Percentiles rank a stretch among this genome's conserved stretches.
phyloP scores from a whole-genome alignment of 2,797 vertebrate genomes.

The Gymnodraco acuticeps region DNA sequence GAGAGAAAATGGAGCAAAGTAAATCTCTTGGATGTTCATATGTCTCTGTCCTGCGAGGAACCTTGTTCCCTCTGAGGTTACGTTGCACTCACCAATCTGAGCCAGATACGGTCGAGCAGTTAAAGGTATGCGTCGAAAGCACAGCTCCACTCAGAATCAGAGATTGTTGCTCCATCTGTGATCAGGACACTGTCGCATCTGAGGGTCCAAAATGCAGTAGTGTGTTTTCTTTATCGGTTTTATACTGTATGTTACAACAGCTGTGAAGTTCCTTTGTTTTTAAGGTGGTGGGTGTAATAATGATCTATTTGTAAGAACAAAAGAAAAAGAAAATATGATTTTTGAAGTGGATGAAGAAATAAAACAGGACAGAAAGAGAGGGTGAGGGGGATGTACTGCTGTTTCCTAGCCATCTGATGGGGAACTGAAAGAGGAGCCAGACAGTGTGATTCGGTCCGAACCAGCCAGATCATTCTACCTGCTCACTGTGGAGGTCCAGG shows the following conservation, averaged over 20 bases:
- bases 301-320: slow-evolving; percentile 84
- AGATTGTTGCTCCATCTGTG: slow-evolving; percentile 42
- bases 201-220: slow-evolving; percentile 48
- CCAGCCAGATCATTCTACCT: slow-evolving; percentile 84
- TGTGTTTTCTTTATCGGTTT: slow-evolving; percentile 71
- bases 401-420: slow-evolving; percentile 74
- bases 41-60: slow-evolving; percentile 44
- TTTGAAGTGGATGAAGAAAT: slow-evolving; percentile 73
- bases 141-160: slow-evolving; percentile 51
- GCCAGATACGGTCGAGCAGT: slow-evolving; percentile 43
- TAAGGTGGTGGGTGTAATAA: slow-evolving; percentile 88
- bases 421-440: slow-evolving; percentile 74
- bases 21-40: slow-evolving; percentile 56
- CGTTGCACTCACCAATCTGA: slow-evolving; percentile 43
- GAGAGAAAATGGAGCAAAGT: slow-evolving; percentile 66
- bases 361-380: slow-evolving; percentile 54
- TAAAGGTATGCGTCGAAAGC: slow-evolving; percentile 62
- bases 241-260: slow-evolving; percentile 70
- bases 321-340: slow-evolving; percentile 78
- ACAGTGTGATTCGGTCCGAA: slow-evolving; percentile 61
- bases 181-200: slow-evolving; percentile 35
- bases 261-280: slow-evolving; percentile 84
- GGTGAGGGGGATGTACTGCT: slow-evolving; percentile 46
- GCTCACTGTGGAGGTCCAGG: slow-evolving; percentile 93
- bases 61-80: slow-evolving; percentile 49